Percentiles rank a stretch among this genome's conserved stretches.
phyloP scores from a whole-genome alignment of 2,888 invertebrate genomes.

The Ormyrus pomaceus region DNA sequence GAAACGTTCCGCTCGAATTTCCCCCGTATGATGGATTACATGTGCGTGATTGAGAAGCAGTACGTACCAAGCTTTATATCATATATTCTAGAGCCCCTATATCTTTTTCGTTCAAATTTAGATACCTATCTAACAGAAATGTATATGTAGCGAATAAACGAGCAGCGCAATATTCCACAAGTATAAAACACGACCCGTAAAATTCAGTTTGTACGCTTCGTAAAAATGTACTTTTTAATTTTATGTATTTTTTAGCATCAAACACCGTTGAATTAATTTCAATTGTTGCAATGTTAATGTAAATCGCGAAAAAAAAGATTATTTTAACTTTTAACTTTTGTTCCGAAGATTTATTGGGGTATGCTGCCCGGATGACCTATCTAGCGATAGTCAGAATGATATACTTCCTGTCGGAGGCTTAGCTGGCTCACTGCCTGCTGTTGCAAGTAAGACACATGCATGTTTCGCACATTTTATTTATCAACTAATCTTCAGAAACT shows the following conservation, averaged over 20 bases:
- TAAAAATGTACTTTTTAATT: not conserved
- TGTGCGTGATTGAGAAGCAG: slow-evolving; percentile 83
- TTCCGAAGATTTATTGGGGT: slow-evolving; percentile 81
- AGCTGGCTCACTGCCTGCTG: slow-evolving; percentile 62
- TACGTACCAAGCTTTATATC: slow-evolving; percentile 72
- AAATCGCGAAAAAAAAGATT: not conserved
- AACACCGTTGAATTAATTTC: too few relatives aligned
- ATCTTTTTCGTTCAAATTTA: slow-evolving; percentile 1
- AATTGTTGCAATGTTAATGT: too few relatives aligned
- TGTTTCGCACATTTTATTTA: not conserved
- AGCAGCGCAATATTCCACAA: too few relatives aligned
- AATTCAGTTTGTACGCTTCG: not conserved
- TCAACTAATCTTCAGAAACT: not conserved
- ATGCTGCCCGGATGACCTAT: slow-evolving; percentile 82
- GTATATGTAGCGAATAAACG: too few relatives aligned
- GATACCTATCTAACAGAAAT: not conserved
- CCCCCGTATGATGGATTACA: slow-evolving; percentile 80
- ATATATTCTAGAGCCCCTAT: not conserved
- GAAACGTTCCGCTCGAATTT: slow-evolving; percentile 80
- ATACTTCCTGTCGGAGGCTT: slow-evolving; percentile 52
- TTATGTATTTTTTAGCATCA: too few relatives aligned
- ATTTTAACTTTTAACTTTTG: not conserved
- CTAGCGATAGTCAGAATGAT: slow-evolving; percentile 59
- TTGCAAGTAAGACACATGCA: slow-evolving; percentile 60
- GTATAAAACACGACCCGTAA: not conserved